Evolutionary conservation across 1,140 invertebrate species (phyloP).

Genomic region (Neodiprion fabricii): DNA sequence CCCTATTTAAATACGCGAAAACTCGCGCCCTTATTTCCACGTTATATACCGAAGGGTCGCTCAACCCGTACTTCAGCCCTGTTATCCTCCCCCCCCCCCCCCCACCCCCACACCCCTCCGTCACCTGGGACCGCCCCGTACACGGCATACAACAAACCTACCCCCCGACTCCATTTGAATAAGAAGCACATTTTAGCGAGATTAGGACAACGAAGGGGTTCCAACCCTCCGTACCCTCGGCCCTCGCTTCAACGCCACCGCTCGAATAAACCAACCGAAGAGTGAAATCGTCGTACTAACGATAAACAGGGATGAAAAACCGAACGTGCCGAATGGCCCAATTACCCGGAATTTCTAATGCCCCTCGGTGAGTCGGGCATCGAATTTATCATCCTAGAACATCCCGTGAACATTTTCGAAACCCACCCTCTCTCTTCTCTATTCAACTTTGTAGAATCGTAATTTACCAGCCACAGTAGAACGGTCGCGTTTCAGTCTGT

Average conservation of each 20-base stretch:
- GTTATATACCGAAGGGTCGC: neutral
- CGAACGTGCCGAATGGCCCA: neutral
- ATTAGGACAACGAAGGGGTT: conserved; percentile 11
- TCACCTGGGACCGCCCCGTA: neutral
- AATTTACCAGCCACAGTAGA: no score
- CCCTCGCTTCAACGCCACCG: neutral
- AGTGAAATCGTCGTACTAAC: no score
- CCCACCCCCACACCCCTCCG: neutral
- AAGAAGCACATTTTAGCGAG: conserved; percentile 14
- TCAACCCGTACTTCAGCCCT: neutral
- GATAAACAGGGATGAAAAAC: neutral
- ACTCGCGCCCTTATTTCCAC: neutral
- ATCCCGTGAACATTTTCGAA: neutral
- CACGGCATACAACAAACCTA: conserved; percentile 4
- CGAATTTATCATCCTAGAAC: neutral
- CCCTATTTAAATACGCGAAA: conserved; percentile 14
- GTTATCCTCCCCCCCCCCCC: neutral
- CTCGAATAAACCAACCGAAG: neutral
- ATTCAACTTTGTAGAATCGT: no score
- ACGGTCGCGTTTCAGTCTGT: no score
- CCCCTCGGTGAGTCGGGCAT: neutral
- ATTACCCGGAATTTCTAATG: neutral
- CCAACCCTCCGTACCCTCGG: neutral
- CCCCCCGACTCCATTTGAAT: conserved; percentile 1
- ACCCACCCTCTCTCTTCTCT: no score